Conservation (phyloP, 2,888 invertebrate genomes). For the Lampropteryx suffumata region DNA sequence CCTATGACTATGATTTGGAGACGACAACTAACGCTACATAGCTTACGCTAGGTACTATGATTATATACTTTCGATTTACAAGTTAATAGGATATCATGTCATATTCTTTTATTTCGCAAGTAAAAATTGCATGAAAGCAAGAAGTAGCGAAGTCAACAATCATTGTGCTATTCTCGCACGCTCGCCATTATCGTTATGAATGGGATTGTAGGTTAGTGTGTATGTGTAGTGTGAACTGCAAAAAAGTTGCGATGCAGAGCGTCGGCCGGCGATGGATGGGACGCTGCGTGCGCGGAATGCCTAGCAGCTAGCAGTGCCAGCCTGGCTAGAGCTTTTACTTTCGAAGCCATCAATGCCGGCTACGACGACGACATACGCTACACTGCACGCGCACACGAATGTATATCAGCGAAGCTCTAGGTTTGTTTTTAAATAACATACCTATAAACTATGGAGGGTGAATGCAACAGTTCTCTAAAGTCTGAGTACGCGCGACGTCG, state of each 20-base stretch:
- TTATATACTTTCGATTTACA: too few species aligned
- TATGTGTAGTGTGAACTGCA: slow-evolving; percentile 6
- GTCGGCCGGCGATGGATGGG: too few species aligned
- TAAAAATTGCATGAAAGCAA: too few species aligned
- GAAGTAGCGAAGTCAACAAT: slow-evolving; percentile 8
- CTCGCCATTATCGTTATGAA: slow-evolving; percentile 21
- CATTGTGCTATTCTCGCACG: slow-evolving; percentile 6
- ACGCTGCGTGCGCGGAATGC: slow-evolving; percentile 30
- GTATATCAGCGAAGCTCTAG: slow-evolving; percentile 19
- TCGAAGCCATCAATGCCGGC: slow-evolving; percentile 21
- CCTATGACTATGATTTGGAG: too few species aligned
- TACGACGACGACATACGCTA: slow-evolving; percentile 1
- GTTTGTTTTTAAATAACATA: too few species aligned
- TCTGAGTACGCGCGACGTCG: too few species aligned
- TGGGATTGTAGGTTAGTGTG: slow-evolving; percentile 21
- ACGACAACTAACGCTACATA: too few species aligned
- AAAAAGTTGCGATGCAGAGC: slow-evolving; percentile 11
- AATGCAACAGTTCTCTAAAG: slow-evolving; percentile 9
- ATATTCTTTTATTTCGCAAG: too few species aligned
- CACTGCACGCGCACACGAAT: slow-evolving; percentile 12
- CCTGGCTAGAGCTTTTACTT: slow-evolving; percentile 38
- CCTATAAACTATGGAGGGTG: slow-evolving; percentile 17
- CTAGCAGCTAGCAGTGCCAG: too few species aligned
- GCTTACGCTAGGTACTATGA: too few species aligned
- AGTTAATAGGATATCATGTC: too few species aligned